Conservation (phyloP, 2,888 invertebrate species). For the Aspidiotus rigidus region DNA sequence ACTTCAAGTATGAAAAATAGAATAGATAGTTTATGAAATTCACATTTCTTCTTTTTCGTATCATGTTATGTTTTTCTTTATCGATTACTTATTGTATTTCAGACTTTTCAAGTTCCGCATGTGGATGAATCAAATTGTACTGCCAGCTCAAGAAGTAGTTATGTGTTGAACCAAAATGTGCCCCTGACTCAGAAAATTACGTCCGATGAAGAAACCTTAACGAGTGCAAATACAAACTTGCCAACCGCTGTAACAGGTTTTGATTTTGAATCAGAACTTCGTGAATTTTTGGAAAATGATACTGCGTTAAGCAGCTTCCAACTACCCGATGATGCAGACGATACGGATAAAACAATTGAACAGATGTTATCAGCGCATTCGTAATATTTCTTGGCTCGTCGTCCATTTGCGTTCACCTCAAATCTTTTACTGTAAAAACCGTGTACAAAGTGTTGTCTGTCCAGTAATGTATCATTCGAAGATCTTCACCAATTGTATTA, state of each 20-base stretch:
- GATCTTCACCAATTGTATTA: too few relatives aligned
- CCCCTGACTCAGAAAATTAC: neutral
- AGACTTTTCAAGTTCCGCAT: conserved; percentile 19
- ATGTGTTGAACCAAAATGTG: neutral
- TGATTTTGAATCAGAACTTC: conserved; percentile 58
- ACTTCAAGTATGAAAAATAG: too few relatives aligned
- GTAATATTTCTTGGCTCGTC: neutral
- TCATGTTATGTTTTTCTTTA: neutral
- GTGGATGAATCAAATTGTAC: neutral
- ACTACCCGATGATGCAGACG: conserved; percentile 42
- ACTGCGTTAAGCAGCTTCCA: conserved; percentile 48
- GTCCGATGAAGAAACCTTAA: conserved; percentile 6
- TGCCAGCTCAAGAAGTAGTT: neutral
- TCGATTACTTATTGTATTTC: conserved; percentile 6
- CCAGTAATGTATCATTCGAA: too few relatives aligned
- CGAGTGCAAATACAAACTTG: neutral
- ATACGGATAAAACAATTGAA: conserved; percentile 40
- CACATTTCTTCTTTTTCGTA: neutral
- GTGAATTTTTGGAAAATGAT: conserved; percentile 63
- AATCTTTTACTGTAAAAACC: too few relatives aligned
- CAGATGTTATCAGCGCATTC: conserved; percentile 40
- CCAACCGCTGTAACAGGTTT: conserved; percentile 41
- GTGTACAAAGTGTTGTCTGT: too few relatives aligned
- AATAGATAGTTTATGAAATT: too few relatives aligned
- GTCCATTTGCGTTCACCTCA: too few relatives aligned